A percentile compares a stretch with the other conserved stretches of the same genome.
These are phyloP conservation scores for Cyprinus carpio DNA, from an alignment of 2,113 vertebrate species.

Conservation along the genomic window DNA sequence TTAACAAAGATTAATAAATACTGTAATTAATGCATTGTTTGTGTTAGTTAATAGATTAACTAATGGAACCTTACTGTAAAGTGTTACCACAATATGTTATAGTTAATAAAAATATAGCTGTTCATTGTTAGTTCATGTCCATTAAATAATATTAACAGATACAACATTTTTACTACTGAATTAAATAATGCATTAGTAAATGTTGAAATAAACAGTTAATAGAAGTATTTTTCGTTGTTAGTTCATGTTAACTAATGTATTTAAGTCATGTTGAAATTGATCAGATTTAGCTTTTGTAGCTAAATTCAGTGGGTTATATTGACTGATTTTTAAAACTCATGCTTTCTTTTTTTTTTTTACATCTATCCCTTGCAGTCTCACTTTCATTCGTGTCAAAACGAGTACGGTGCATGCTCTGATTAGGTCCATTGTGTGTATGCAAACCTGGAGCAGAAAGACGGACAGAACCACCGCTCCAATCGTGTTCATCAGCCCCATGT, in stretches of 20 bases:
- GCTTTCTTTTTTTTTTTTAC: neutral
- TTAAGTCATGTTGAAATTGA: too few relatives aligned
- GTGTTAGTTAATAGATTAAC: too few relatives aligned
- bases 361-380: neutral
- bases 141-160: too few relatives aligned
- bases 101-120: too few relatives aligned
- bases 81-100: too few relatives aligned
- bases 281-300: neutral
- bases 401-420: neutral
- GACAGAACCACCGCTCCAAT: conserved; percentile 76
- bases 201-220: neutral
- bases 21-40: too few relatives aligned
- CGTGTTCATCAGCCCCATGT: conserved; percentile 79
- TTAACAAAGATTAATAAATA: too few relatives aligned
- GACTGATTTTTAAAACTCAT: too few relatives aligned
- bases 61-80: too few relatives aligned
- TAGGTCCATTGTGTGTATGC: neutral
- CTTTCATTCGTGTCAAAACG: neutral
- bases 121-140: too few relatives aligned
- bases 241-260: too few relatives aligned
- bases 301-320: neutral
- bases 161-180: too few relatives aligned
- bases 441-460: conserved; percentile 74
- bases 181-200: neutral
- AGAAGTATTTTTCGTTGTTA: neutral